Evolutionary conservation across 1,140 invertebrate species (phyloP), one percentile per base, ranked within the genome.

Genomic region (Stegodyphus dumicola): DNA sequence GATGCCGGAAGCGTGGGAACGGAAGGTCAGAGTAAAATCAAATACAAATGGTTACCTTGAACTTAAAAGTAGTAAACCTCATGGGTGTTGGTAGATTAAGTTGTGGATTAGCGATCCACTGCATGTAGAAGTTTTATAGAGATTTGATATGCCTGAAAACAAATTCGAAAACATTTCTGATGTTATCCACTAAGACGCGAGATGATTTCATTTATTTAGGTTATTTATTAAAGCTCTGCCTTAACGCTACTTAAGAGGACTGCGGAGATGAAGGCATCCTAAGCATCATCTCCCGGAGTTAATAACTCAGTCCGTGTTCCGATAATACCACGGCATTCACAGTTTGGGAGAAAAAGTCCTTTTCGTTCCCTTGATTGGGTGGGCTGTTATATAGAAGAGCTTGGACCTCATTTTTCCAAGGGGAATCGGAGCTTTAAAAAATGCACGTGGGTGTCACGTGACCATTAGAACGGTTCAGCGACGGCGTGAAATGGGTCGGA

Each of bases 401-500:
- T 60, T 18, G 49, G 49, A 77, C 48, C 49, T 6, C 48, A 7
- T 17, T 17, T 51, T 51, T 17, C 11, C 64, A 48, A 11, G 56
- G 56, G 56, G 56, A 60, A 52, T 53, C 33, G 78, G 48, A 49
- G 67, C 52, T 56, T 70, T 51, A 81, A 81, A 81, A 81, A 83
- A 65, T 18, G 56, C 79, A 66, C 70, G 71, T 75, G 79, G 48
- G 48, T 65, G 79, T 75, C 79, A 73, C 79, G 79, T 83, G 79
- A 70, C 78, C 67, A 71, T 71, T 60, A 71, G 78, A 80, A 80
- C 69, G 78, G 78, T 80, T 80, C 67, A 73, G 78, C 53, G 78
- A 52, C 71, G 56, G 79, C 60, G 60, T 74, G 79, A 83, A 83
- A 83, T 74, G 79, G 53, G 79, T 74, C 71, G 79, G 79, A 83